Evolutionary conservation across 2,888 invertebrate species (phyloP).

Genomic region (Archaeoteleia sp.): DNA sequence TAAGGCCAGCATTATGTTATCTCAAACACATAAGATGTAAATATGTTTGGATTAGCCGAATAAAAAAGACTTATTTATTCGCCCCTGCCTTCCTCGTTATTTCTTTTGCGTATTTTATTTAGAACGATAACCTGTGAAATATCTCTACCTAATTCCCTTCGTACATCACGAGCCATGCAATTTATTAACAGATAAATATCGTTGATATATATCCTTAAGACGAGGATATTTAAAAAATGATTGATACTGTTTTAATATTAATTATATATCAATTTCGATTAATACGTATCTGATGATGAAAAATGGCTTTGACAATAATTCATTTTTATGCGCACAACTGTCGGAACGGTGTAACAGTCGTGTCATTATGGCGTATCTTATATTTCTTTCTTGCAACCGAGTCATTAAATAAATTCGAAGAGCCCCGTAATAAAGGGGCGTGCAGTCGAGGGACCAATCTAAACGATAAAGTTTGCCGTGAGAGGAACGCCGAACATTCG

Average conservation of each 20-base stretch:
- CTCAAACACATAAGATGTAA: slow-evolving; percentile 7
- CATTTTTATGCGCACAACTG: slow-evolving; percentile 5
- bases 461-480: slow-evolving; percentile 34
- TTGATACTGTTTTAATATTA: too few relatives aligned
- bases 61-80: slow-evolving; percentile 5
- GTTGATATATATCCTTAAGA: too few relatives aligned
- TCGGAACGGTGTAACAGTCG: slow-evolving; percentile 3
- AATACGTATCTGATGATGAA: neutral
- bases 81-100: too few relatives aligned
- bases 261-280: slow-evolving; percentile 14
- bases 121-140: too few relatives aligned
- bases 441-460: slow-evolving; percentile 33
- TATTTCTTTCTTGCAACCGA: slow-evolving; percentile 26
- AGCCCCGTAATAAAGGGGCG: slow-evolving; percentile 34
- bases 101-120: too few relatives aligned
- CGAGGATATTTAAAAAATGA: too few relatives aligned
- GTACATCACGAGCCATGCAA: too few relatives aligned
- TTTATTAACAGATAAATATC: too few relatives aligned
- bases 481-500: slow-evolving; percentile 30
- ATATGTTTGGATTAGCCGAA: slow-evolving; percentile 19
- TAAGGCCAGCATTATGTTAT: slow-evolving; percentile 30
- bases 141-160: too few relatives aligned
- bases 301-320: slow-evolving; percentile 4
- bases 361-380: slow-evolving; percentile 15
- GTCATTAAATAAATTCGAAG: slow-evolving; percentile 43